Percentiles rank a stretch among this genome's conserved stretches.
Evolutionary conservation across 2,113 vertebrate species (phyloP).

Genomic region (Chaetodon trifascialis): DNA sequence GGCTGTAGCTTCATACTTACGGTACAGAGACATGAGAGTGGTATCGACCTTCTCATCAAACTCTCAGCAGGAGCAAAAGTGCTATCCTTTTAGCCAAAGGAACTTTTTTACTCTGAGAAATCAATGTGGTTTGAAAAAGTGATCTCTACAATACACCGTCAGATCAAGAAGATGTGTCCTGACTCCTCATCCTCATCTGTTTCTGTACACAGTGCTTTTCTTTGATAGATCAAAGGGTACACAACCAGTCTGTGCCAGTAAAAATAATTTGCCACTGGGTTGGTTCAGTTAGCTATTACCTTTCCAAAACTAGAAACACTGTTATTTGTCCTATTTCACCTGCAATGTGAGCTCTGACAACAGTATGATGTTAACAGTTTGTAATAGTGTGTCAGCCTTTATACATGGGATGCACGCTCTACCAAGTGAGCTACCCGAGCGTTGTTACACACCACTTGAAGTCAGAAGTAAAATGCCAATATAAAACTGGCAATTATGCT

Average conservation of each 20-base stretch:
- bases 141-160: not conserved
- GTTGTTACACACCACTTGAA: too few relatives aligned
- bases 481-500: too few relatives aligned
- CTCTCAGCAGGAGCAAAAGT: not conserved
- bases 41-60: not conserved
- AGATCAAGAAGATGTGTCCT: not conserved
- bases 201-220: not conserved
- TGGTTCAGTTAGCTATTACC: too few relatives aligned
- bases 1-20: not conserved
- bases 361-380: too few relatives aligned
- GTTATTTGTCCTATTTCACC: too few relatives aligned
- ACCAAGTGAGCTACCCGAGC: too few relatives aligned
- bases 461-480: too few relatives aligned
- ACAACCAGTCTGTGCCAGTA: not conserved
- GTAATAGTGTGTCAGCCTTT: too few relatives aligned
- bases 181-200: not conserved
- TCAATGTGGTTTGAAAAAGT: not conserved
- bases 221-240: constrained; percentile 6
- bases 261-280: constrained; percentile 2
- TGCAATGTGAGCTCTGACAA: too few relatives aligned
- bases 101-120: not conserved
- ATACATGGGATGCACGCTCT: too few relatives aligned
- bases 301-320: too few relatives aligned
- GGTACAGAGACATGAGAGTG: not conserved
- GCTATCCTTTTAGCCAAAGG: not conserved